These are phyloP conservation scores for Elanoides forficatus DNA, from an alignment of 2,113 vertebrate genomes.

Conservation along the genomic window DNA sequence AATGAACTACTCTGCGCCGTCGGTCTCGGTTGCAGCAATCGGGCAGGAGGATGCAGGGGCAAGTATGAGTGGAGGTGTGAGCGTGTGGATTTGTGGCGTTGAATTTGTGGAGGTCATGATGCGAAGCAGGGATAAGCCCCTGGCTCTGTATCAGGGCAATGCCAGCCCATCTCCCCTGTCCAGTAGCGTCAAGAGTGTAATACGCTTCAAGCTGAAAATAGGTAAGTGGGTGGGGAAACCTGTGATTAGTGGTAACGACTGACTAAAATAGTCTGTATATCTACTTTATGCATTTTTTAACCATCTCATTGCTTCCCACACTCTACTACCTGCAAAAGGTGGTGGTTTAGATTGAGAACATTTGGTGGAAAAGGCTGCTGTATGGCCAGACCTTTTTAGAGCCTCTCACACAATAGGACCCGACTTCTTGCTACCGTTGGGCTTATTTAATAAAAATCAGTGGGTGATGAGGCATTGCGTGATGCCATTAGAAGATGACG, in stretches of 20 bases:
- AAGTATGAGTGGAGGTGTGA: not conserved
- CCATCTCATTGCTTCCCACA: not conserved
- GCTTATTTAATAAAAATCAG: not conserved
- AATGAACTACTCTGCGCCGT: fast-evolving
- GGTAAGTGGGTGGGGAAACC: too few relatives aligned
- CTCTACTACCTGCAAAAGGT: not conserved
- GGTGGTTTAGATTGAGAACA: not conserved
- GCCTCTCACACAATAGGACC: not conserved
- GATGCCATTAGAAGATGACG: not conserved
- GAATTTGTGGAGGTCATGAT: not conserved
- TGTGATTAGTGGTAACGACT: not conserved
- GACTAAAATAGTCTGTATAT: not conserved
- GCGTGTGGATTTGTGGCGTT: fast-evolving
- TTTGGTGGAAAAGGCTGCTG: not conserved
- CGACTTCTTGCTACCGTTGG: fast-evolving
- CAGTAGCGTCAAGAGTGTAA: not conserved
- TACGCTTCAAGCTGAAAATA: not conserved
- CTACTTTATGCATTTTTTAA: not conserved
- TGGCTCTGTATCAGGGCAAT: not conserved
- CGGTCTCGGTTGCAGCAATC: not conserved
- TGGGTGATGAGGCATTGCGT: not conserved
- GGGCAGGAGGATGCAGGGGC: not conserved
- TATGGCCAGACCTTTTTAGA: not conserved
- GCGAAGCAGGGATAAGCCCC: too few relatives aligned
- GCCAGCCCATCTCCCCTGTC: not conserved